Evolutionary conservation across 2,113 vertebrate genomes (phyloP), one percentile per base, ranked within the genome.

Genomic region (Aleadryas rufinucha): DNA sequence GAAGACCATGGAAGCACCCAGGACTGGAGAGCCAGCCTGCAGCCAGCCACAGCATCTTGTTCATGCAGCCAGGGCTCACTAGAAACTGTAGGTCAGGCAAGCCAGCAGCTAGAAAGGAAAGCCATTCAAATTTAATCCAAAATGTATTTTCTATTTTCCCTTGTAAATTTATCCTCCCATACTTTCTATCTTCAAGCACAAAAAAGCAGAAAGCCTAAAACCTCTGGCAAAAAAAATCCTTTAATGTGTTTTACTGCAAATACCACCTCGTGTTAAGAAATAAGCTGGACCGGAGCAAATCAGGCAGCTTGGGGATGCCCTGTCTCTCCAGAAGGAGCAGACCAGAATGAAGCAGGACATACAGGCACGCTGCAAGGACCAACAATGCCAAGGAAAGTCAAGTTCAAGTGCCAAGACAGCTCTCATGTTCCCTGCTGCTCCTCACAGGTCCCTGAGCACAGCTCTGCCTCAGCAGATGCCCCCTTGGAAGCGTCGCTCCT

Each of bases 151-250:
- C 71, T 93, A 24, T 92, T 94, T 95, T 90, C 39, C 47, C 68
- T 90, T 88, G 85, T 90, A 92, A 76, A 79, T 86, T 94, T 93
- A 59, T 84, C 79, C 79, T 88, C 68, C 68, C 37, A 33, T 72
- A 56, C 83, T 89, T 95, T 80, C 83, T 69, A 80, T 86, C 83
- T 88, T 74, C 35, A n/a, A 92, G 78, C 66, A 95, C 24, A 84
- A 96, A 96, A 96, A 90, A 82, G 75, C 70, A 85, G 90, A 86
- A 92, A 92, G 68, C 60, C 75, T 88, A 92, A 95, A 94, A 90
- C 83, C 79, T 93, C 82, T 74, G 57, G 75, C 24, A 85, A 61
- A 60, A 60, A 95, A 95, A 87, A 91, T 64, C 79, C 63, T 77
- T 95, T 85, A 83, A 92, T 65, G 54, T 86, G 68, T 95, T 95